A percentile compares a stretch with the other conserved stretches of the same genome.
Conservation (phyloP, 2,888 invertebrate species). For the Colostygia pectinataria region DNA sequence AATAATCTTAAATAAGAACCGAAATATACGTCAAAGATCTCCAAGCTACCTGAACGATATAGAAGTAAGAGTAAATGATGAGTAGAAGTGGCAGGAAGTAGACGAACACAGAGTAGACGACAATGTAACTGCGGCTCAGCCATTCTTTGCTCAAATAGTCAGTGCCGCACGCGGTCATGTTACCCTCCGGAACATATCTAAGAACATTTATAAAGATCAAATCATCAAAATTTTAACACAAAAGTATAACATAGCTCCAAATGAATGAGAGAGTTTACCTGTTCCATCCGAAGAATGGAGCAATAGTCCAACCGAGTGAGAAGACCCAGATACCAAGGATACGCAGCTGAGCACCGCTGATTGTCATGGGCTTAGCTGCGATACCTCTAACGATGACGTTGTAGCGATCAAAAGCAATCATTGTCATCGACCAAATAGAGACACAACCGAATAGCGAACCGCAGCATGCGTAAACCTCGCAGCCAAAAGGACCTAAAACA, state of each 20-base stretch:
- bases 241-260: no score
- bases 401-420: conserved; percentile 96
- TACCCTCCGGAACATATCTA: conserved; percentile 96
- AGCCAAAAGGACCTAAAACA: conserved; percentile 88
- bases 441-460: conserved; percentile 95
- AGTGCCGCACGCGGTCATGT: conserved; percentile 96
- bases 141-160: conserved; percentile 91
- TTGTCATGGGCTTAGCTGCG: conserved; percentile 92
- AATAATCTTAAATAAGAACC: neutral
- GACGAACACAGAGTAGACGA: conserved; percentile 90
- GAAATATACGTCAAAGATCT: neutral
- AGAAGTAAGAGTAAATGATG: conserved; percentile 94
- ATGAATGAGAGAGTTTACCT: conserved; percentile 69
- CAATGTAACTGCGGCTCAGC: conserved; percentile 90
- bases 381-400: conserved; percentile 96
- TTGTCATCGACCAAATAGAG: conserved; percentile 96
- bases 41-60: conserved; percentile 88
- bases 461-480: conserved; percentile 92
- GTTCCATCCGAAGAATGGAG: conserved; percentile 94
- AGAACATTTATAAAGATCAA: conserved; percentile 7
- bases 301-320: conserved; percentile 90
- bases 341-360: conserved; percentile 89
- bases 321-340: conserved; percentile 91
- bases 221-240: no score
- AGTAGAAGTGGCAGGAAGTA: conserved; percentile 90